Evolutionary conservation across 2,888 invertebrate genomes (phyloP).

Genomic region (Papilio gigon): DNA sequence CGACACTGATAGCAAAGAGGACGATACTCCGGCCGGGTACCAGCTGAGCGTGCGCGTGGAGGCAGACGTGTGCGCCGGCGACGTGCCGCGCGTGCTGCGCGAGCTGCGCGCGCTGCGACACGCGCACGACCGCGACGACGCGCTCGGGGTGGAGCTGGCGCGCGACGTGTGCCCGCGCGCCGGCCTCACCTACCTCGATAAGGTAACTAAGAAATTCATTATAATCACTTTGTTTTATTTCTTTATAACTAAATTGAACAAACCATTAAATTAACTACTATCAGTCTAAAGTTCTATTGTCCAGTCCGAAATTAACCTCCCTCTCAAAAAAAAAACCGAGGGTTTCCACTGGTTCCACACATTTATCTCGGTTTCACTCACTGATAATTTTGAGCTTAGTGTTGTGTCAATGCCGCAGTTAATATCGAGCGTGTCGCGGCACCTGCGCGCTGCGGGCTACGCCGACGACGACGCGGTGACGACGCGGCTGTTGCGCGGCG

Average conservation of each 20-base stretch:
- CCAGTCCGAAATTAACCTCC: no score
- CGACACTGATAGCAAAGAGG: slow-evolving; percentile 41
- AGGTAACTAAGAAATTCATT: slow-evolving; percentile 60
- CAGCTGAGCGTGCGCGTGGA: slow-evolving; percentile 79
- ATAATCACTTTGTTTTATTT: not conserved
- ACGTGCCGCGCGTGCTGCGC: slow-evolving; percentile 62
- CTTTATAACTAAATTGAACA: no score
- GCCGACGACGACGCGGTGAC: slow-evolving; percentile 58
- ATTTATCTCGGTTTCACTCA: no score
- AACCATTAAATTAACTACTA: no score
- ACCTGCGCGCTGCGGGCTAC: slow-evolving; percentile 75
- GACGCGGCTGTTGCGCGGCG: slow-evolving; percentile 56
- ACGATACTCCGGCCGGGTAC: slow-evolving; percentile 66
- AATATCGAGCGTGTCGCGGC: slow-evolving; percentile 79
- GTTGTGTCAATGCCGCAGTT: slow-evolving; percentile 77
- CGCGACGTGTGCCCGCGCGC: slow-evolving; percentile 78
- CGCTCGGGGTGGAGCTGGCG: slow-evolving; percentile 64
- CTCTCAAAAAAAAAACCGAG: no score
- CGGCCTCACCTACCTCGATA: slow-evolving; percentile 79
- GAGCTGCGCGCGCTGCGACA: slow-evolving; percentile 61
- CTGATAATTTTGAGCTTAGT: no score
- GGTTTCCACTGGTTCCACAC: no score
- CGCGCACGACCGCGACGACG: slow-evolving; percentile 51
- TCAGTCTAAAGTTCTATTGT: no score
- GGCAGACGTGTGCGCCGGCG: slow-evolving; percentile 62